phyloP scores from a whole-genome alignment of 2,797 vertebrate species.

The Aselliscus stoliczkanus region DNA sequence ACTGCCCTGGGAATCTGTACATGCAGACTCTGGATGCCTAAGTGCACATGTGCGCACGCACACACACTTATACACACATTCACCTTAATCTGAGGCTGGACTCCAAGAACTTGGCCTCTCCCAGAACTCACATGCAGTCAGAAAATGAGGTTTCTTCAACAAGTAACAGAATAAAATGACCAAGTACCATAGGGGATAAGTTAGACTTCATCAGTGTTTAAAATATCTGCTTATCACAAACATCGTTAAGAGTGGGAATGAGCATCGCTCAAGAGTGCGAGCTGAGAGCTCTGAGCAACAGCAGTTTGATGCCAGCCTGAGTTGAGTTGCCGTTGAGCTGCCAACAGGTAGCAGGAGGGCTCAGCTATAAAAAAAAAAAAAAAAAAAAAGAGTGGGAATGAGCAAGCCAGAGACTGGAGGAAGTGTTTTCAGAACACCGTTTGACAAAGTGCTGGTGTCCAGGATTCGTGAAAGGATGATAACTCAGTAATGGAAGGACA shows the following conservation, averaged over 20 bases:
- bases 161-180: neutral
- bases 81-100: neutral
- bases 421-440: neutral
- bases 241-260: fast-evolving
- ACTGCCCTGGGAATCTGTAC: neutral
- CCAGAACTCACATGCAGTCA: neutral
- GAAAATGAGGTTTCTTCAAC: neutral
- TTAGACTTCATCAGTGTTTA: neutral
- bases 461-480: neutral
- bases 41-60: too few species aligned
- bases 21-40: too few species aligned
- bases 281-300: too few species aligned
- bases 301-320: too few species aligned
- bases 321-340: too few species aligned
- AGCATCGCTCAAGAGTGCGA: too few species aligned
- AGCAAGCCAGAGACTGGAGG: neutral
- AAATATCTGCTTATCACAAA: neutral
- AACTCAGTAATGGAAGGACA: neutral
- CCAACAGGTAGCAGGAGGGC: too few species aligned
- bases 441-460: neutral
- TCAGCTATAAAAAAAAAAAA: too few species aligned
- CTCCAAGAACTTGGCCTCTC: neutral
- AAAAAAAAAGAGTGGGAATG: neutral
- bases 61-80: neutral
- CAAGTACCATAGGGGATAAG: neutral